Base-by-base conservation (phyloP, 1,140 invertebrate genomes). In the Oncopodura yosiiana region DNA sequence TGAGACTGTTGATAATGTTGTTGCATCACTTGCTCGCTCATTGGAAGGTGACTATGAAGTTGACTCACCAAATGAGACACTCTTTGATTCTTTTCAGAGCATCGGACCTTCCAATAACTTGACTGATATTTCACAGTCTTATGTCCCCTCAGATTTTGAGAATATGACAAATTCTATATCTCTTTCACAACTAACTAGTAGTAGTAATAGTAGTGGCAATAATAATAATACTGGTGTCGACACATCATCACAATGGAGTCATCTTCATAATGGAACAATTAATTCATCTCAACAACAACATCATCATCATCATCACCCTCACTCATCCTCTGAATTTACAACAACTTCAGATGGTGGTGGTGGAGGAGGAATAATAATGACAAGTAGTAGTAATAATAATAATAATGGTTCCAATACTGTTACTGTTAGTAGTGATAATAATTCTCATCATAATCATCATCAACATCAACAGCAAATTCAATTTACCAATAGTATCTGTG, bases 41-140 rank as follows among this genome's bases (percentile, higher is more conserved):
- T 42, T 58, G 49, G 56, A 52, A 27, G 56, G 27, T 5, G 62
- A 64, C 39, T 64, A 61, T 50, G 62, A 61, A 39, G 58, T 63
- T n/a, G 62, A 64, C 41, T 64, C 62, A 3, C 62, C 58, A 11
- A 61, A 54, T 44, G 58, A 64, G 16, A 64, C 55, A 3, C 49
- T 61, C 12, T 61, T 60, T 32, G 58, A 60, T 21, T 53, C 55
- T 9, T 32, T 57, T n/a, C 49, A 61, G 24, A 34, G 30, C 30
- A n/a, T 16, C 12, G 45, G 44, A 18, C 59, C 61, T 9, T 63
- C 61, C 1, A 59, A 53, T 41, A 57, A 60, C 32, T 44, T 63
- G 23, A 63, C 62, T 18, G 62, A 63, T 42, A 63, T 63, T 30
- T 63, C 62, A 18, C 58, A 60, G 49, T 63, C 62, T 18, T 60